Conservation (phyloP, 2,797 vertebrate genomes). For the Jordanella pulchra region DNA sequence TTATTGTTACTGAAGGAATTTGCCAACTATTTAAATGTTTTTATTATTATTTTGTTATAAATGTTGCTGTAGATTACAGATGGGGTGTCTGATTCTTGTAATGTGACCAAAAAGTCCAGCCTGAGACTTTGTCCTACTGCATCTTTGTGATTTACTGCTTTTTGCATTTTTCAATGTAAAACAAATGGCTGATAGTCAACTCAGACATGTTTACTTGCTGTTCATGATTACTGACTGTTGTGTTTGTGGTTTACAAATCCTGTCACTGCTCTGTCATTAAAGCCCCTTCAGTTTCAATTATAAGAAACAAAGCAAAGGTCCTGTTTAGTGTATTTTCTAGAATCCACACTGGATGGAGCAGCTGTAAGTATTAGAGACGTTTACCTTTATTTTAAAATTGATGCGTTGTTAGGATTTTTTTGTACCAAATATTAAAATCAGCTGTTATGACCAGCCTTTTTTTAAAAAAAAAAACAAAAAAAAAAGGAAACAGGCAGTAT, state of each 20-base stretch:
- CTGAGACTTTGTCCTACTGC: conserved; percentile 25
- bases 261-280: conserved; percentile 10
- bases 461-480: conserved; percentile 53
- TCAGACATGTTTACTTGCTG: neutral
- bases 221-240: conserved; percentile 14
- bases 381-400: conserved; percentile 28
- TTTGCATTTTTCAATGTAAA: conserved; percentile 4
- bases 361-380: conserved; percentile 35
- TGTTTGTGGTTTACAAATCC: conserved; percentile 20
- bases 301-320: neutral
- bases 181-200: conserved; percentile 4
- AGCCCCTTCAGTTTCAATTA: neutral
- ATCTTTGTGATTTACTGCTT: conserved; percentile 21
- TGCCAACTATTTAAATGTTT: conserved; percentile 57
- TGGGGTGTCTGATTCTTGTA: conserved; percentile 50
- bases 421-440: conserved; percentile 41
- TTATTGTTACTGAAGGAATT: conserved; percentile 43
- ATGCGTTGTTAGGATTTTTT: conserved; percentile 23
- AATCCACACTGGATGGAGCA: conserved; percentile 9
- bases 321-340: conserved; percentile 22
- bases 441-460: conserved; percentile 45
- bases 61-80: conserved; percentile 54
- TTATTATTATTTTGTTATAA: conserved; percentile 24
- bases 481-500: conserved; percentile 63
- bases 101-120: conserved; percentile 33